phyloP scores from a whole-genome alignment of 1,140 invertebrate species.

The Lerema accius region DNA sequence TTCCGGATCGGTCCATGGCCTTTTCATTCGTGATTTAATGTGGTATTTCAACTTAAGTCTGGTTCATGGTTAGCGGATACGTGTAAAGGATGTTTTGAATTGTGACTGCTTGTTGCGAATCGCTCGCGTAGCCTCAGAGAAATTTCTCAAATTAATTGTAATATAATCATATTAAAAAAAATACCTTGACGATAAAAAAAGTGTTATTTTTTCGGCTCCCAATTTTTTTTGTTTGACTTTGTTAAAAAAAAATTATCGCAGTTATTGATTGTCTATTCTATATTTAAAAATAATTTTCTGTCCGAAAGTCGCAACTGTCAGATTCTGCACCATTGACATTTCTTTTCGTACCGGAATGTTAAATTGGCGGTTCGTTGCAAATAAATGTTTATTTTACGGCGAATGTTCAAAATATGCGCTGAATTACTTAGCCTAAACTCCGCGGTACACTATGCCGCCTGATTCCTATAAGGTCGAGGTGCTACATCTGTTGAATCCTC shows the following conservation, averaged over 20 bases:
- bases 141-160: too few relatives aligned
- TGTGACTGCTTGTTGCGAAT: neutral
- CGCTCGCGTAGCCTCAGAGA: neutral
- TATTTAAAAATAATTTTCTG: too few relatives aligned
- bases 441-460: constrained; percentile 41
- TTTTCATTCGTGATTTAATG: neutral
- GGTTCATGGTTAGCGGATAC: too few relatives aligned
- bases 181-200: too few relatives aligned
- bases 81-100: too few relatives aligned
- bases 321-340: too few relatives aligned
- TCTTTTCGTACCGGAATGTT: neutral
- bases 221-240: neutral
- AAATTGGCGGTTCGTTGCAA: neutral
- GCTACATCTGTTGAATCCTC: constrained; percentile 60
- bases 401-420: neutral
- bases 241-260: neutral
- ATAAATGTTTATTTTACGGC: constrained; percentile 11
- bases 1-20: too few relatives aligned
- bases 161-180: too few relatives aligned
- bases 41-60: neutral
- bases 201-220: too few relatives aligned
- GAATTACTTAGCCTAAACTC: neutral
- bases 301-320: too few relatives aligned
- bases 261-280: too few relatives aligned
- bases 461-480: constrained; percentile 61